Conservation (phyloP, 2,888 invertebrate genomes). For the Aspidiotus rigidus region DNA sequence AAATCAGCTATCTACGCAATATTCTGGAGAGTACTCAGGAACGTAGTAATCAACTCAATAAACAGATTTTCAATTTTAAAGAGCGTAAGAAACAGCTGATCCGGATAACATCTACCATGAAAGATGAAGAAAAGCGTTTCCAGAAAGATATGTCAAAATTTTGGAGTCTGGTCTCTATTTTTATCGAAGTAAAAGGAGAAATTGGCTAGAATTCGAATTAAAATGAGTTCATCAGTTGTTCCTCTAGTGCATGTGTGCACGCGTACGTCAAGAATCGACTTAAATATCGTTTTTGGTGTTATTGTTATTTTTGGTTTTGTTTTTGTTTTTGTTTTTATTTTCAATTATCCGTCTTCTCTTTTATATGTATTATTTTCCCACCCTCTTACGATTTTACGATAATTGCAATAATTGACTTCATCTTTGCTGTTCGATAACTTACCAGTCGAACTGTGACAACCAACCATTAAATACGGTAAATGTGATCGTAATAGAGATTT, state of each 20-base stretch:
- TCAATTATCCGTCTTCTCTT: neutral
- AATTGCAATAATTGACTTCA: too few relatives aligned
- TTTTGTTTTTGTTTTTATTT: neutral
- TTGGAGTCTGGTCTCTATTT: slow-evolving; percentile 30
- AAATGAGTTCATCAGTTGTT: too few relatives aligned
- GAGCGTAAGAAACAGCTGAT: slow-evolving; percentile 11
- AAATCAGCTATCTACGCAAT: slow-evolving; percentile 42
- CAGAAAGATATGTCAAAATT: slow-evolving; percentile 23
- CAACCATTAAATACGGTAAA: too few relatives aligned
- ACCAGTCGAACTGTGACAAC: neutral
- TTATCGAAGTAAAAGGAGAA: slow-evolving; percentile 18
- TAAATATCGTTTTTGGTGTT: too few relatives aligned
- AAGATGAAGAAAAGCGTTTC: slow-evolving; percentile 26
- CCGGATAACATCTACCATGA: slow-evolving; percentile 18
- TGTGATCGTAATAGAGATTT: too few relatives aligned
- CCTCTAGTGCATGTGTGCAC: neutral
- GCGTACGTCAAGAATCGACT: neutral
- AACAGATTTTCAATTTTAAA: slow-evolving; percentile 12
- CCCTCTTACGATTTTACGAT: too few relatives aligned
- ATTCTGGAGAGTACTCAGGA: slow-evolving; percentile 37
- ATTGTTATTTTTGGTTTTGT: too few relatives aligned
- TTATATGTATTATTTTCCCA: neutral
- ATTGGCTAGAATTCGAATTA: neutral
- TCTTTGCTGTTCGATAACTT: neutral
- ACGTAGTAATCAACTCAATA: slow-evolving; percentile 8